A percentile compares a stretch with the other conserved stretches of the same genome.
These are phyloP conservation scores for Drosophila mauritiana DNA, from an alignment of 1,140 invertebrate species.

Conservation along the genomic window DNA sequence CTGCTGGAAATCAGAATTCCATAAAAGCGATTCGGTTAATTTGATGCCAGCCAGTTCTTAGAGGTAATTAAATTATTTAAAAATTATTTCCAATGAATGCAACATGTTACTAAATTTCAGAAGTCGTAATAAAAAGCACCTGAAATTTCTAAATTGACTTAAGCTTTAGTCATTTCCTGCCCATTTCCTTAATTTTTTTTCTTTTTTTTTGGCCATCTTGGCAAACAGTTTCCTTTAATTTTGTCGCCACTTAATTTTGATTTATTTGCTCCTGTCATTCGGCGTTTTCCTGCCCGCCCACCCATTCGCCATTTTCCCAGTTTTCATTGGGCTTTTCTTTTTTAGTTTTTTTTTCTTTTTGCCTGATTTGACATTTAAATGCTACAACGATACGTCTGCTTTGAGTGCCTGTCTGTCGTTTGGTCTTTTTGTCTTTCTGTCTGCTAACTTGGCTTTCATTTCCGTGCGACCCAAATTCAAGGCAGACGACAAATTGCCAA, in stretches of 20 bases:
- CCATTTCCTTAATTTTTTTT: background rate
- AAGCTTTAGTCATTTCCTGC: background rate
- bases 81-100: too few species aligned
- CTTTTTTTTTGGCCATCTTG: background rate
- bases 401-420: background rate
- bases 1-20: background rate
- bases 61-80: background rate
- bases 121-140: background rate
- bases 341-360: background rate
- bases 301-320: background rate
- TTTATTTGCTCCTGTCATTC: conserved; percentile 39
- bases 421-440: background rate
- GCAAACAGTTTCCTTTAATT: conserved; percentile 35
- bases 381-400: conserved; percentile 21
- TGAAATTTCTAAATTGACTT: background rate
- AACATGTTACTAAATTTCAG: too few species aligned
- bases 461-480: conserved; percentile 38
- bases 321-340: conserved; percentile 2
- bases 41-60: background rate
- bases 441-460: conserved; percentile 44
- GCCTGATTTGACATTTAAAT: conserved; percentile 43
- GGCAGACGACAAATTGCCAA: conserved; percentile 31
- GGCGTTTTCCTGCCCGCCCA: background rate
- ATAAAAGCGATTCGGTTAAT: background rate
- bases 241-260: conserved; percentile 48